A percentile compares a stretch with the other conserved stretches of the same genome.
Evolutionary conservation across 2,113 vertebrate genomes (phyloP).

Genomic region (Garra rufa): DNA sequence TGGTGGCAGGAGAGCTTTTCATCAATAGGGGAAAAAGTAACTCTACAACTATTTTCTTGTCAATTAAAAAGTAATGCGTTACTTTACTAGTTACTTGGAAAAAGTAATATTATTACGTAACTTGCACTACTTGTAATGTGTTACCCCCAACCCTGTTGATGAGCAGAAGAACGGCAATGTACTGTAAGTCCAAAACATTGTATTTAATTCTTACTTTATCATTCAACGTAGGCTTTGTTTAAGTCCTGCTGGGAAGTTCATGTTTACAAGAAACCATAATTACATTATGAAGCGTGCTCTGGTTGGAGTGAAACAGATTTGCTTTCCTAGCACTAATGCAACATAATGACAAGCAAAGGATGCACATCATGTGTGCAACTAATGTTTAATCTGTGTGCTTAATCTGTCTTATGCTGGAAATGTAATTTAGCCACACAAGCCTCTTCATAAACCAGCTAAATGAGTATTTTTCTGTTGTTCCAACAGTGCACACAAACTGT

Average conservation of each 20-base stretch:
- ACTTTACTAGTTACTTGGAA: no score
- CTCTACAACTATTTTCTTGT: no score
- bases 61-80: no score
- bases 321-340: not conserved
- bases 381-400: not conserved
- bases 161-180: not conserved
- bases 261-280: not conserved
- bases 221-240: not conserved
- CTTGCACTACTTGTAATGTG: no score
- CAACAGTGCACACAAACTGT: not conserved
- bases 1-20: no score
- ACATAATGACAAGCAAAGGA: not conserved
- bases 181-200: no score
- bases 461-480: not conserved
- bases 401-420: not conserved
- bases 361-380: not conserved
- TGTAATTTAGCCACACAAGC: not conserved
- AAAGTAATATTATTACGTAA: no score
- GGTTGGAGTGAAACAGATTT: not conserved
- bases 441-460: not conserved
- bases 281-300: not conserved
- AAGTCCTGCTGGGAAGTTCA: not conserved
- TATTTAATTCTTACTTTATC: not conserved
- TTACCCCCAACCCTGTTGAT: no score
- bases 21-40: no score